phyloP scores from a whole-genome alignment of 2,797 vertebrate species.

The Fringilla coelebs region DNA sequence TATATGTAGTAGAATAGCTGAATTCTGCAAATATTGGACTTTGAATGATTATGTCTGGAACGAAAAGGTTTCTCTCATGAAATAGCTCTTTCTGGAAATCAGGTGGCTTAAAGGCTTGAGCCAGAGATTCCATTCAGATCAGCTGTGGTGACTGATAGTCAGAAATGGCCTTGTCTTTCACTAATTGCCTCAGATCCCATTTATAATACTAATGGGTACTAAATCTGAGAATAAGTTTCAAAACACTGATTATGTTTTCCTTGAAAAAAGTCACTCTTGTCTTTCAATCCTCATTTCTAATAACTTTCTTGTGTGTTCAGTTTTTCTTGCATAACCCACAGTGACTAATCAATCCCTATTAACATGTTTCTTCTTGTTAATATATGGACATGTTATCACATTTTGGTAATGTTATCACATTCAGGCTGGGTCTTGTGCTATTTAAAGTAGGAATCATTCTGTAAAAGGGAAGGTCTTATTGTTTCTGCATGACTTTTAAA shows the following conservation, averaged over 20 bases:
- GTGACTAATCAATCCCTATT: background rate
- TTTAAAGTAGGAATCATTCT: background rate
- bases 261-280: background rate
- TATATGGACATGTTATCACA: background rate
- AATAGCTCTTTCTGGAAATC: background rate
- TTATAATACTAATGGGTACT: background rate
- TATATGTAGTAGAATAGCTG: background rate
- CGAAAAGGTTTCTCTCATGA: background rate
- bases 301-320: background rate
- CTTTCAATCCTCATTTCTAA: background rate
- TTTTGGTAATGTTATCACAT: background rate
- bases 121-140: background rate
- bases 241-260: background rate
- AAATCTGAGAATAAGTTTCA: background rate
- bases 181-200: background rate
- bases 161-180: background rate
- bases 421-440: background rate
- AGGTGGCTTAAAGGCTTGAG: background rate
- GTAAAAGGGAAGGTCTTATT: background rate
- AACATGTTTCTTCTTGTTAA: background rate
- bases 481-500: background rate
- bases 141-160: background rate
- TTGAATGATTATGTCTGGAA: background rate
- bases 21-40: background rate
- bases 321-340: background rate